Conservation (phyloP, 2,113 vertebrate species). For the Anhinga anhinga region DNA sequence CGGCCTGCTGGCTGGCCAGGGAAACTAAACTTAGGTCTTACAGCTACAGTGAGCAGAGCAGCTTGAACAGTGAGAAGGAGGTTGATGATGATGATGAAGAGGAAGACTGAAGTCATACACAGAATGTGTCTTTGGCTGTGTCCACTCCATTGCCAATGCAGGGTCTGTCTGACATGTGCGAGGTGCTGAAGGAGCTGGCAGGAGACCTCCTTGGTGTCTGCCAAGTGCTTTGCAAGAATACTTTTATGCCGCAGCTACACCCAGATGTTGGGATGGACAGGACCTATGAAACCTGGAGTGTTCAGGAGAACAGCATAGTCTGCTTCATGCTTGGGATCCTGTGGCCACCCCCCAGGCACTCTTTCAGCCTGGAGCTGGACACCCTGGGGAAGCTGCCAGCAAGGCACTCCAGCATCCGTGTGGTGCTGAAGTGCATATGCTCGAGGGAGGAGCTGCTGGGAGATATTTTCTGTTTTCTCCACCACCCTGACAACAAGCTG, state of each 20-base stretch:
- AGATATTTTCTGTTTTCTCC: neutral
- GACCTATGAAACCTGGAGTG: neutral
- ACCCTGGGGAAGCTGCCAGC: neutral
- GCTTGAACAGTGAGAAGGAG: neutral
- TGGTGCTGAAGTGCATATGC: neutral
- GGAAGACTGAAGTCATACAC: too few relatives aligned
- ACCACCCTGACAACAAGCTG: neutral
- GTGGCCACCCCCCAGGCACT: too few relatives aligned
- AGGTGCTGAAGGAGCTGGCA: too few relatives aligned
- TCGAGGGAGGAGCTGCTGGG: fast-evolving
- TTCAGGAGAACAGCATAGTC: neutral
- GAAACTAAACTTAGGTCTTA: too few relatives aligned
- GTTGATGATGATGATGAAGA: neutral
- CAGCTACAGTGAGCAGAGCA: too few relatives aligned
- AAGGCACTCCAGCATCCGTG: neutral
- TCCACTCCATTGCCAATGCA: too few relatives aligned
- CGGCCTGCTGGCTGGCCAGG: too few relatives aligned
- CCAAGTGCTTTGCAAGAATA: too few relatives aligned
- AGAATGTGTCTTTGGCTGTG: too few relatives aligned
- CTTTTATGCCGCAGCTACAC: neutral
- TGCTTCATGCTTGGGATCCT: neutral
- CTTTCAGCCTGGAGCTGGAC: neutral
- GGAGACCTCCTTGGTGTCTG: too few relatives aligned
- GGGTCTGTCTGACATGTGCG: too few relatives aligned
- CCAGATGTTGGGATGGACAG: neutral